Base-by-base conservation (phyloP, 2,888 invertebrate species). In the Furcula furcula region DNA sequence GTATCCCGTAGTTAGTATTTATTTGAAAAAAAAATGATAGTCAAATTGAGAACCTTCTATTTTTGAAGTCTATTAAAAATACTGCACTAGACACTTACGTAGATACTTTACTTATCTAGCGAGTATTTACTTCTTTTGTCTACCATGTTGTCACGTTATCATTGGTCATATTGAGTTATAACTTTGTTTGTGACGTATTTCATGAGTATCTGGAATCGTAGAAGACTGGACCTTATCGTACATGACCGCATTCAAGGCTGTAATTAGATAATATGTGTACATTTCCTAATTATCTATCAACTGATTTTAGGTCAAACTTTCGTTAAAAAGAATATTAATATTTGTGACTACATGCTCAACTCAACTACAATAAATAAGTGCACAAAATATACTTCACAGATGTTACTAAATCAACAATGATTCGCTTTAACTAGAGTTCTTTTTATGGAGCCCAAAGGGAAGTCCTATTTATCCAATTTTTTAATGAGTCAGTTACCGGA, bases 101-200 rank as follows among this genome's bases (percentile, higher is more conserved):
- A 16, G 16, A 16, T 6, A 4, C 4, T 4, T 16, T 16, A 4
- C 3, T 3, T 16, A 4, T 6, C 16, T 4, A 16, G 6, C 16
- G 3, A 16, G 16, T 3, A 16, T 16, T n/a, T n/a, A 35, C 42
- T 49, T 55, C 55, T 60, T 55, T 62, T 67, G 65, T 61, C 40
- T 50, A 40, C 43, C 44, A 35, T 48, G 35, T 52, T 52, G 57
- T 63, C 51, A 42, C 37, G 46, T 53, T 63, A 66, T 67, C 58
- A 51, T 46, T 42, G 20, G 16, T 40, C 52, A 45, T 45, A 46
- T 52, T 67, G 65, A 72, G 58, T 69, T 66, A 68, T 58, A 65
- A 56, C 62, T 56, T 60, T 66, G 60, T 65, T 71, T 72, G 43
- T 60, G 55, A 55, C 52, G 56, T 50, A 34, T 52, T 39, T 29